Conservation (phyloP, 2,797 vertebrate species). For the Setipinna tenuifilis region DNA sequence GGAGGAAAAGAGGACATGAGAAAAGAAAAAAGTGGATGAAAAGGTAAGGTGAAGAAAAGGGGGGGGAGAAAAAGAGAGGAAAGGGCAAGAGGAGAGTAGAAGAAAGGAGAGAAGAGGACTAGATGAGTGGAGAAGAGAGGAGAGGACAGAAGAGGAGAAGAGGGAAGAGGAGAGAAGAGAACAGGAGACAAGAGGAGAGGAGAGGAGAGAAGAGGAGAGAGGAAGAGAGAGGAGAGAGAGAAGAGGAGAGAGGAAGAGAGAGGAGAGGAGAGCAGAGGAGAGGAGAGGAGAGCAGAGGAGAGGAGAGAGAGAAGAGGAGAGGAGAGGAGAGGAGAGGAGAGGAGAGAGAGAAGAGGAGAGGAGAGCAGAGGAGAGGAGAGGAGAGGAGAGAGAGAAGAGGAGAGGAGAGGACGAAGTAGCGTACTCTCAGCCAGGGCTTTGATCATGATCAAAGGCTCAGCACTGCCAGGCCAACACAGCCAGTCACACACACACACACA, state of each 20-base stretch:
- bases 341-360: background rate
- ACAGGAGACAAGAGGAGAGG: no score
- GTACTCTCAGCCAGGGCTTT: constrained; percentile 37
- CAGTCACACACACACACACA: no score
- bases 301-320: background rate
- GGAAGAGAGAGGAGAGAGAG: constrained; percentile 44
- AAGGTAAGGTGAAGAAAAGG: no score
- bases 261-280: background rate
- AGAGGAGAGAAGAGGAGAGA: background rate
- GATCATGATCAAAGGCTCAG: constrained; percentile 58
- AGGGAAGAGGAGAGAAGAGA: background rate
- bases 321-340: background rate
- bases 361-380: constrained; percentile 17
- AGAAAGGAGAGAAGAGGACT: background rate
- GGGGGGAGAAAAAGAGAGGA: background rate
- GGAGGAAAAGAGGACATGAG: no score
- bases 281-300: background rate
- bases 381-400: background rate
- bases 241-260: constrained; percentile 36
- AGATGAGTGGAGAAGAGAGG: background rate
- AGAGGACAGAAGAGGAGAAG: background rate
- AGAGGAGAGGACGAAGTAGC: background rate
- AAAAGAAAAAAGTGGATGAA: no score
- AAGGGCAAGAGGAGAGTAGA: no score
- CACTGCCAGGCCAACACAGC: constrained; percentile 27